A percentile compares a stretch with the other conserved stretches of the same genome.
Conservation (phyloP, 2,888 invertebrate species). For the Agapostemon virescens region DNA sequence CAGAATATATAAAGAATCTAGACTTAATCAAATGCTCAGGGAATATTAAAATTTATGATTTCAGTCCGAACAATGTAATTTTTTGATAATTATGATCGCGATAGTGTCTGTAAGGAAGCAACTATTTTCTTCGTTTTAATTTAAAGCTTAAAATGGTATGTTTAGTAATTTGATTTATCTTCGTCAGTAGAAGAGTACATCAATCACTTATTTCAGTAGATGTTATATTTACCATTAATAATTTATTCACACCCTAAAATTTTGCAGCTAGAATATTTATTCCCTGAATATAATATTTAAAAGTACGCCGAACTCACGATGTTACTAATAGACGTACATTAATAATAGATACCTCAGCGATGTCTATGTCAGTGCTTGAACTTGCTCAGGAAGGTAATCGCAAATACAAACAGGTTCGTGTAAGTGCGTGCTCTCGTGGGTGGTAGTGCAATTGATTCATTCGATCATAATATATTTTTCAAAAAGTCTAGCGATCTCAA, state of each 20-base stretch:
- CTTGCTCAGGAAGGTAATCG: neutral
- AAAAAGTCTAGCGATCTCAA: no score
- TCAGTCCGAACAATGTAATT: no score
- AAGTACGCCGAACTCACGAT: neutral
- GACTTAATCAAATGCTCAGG: no score
- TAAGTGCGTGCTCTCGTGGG: no score
- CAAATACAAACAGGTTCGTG: no score
- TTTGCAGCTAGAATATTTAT: neutral
- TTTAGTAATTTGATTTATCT: neutral
- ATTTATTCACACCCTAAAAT: neutral
- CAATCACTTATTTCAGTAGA: neutral
- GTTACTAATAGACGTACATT: neutral
- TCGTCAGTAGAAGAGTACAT: fast-evolving
- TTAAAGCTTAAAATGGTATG: neutral
- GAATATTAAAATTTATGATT: no score
- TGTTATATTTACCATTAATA: neutral
- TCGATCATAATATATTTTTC: no score
- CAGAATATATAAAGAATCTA: no score
- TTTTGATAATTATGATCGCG: neutral
- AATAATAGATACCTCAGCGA: neutral
- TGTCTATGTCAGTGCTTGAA: neutral
- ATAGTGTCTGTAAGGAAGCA: neutral
- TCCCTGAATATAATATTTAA: neutral
- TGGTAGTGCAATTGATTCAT: no score
- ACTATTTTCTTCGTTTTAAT: neutral